Conservation (phyloP, 2,888 invertebrate species). For the Theodoxus fluviatilis region DNA sequence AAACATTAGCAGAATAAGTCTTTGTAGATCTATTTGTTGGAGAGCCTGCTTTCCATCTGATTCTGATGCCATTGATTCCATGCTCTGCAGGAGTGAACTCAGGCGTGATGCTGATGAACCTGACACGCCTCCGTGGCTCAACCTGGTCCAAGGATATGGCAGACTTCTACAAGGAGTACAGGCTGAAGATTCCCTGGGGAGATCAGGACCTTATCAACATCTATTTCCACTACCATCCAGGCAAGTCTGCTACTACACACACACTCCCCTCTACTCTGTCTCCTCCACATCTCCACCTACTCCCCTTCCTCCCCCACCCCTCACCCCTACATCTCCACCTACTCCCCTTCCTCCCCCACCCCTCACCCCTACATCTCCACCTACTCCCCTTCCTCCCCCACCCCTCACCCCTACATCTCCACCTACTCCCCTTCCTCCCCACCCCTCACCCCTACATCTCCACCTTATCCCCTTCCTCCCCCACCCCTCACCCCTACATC, state of each 20-base stretch:
- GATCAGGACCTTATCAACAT: constrained; percentile 95
- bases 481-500: constrained; percentile 84
- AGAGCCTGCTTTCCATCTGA: not conserved
- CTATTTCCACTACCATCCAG: constrained; percentile 84
- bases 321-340: no score
- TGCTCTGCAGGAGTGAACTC: constrained; percentile 82
- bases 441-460: constrained; percentile 71
- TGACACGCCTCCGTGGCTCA: constrained; percentile 86
- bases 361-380: constrained; percentile 89
- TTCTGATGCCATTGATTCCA: not conserved
- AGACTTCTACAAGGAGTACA: constrained; percentile 85
- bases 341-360: no score
- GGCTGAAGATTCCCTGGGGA: constrained; percentile 87
- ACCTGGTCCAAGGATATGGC: constrained; percentile 85
- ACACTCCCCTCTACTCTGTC: no score
- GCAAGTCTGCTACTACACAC: constrained; percentile 59
- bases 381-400: constrained; percentile 82
- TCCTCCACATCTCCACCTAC: no score
- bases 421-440: constrained; percentile 86
- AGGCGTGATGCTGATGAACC: constrained; percentile 96
- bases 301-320: no score
- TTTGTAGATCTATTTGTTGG: not conserved
- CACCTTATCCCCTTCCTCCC: constrained; percentile 91
- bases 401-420: constrained; percentile 85
- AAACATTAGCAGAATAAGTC: not conserved